These are phyloP conservation scores for Thalpophila matura DNA, from an alignment of 2,888 invertebrate genomes.

Conservation along the genomic window DNA sequence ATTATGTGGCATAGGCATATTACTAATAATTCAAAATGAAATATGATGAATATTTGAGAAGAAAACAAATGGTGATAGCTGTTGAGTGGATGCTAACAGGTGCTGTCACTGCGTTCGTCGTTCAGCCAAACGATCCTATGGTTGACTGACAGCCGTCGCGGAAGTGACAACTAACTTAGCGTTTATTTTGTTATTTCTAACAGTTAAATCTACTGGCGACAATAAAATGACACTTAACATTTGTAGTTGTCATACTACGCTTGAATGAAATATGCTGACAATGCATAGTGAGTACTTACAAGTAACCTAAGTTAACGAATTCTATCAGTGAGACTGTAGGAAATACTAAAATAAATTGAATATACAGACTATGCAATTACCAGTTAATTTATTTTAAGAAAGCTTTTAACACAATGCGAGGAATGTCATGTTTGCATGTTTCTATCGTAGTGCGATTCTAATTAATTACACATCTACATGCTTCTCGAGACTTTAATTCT, in stretches of 20 bases:
- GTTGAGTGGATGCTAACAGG: conserved; percentile 73
- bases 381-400: conserved; percentile 35
- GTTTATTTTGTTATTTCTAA: conserved; percentile 51
- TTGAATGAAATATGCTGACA: conserved; percentile 10
- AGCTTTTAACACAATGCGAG: conserved; percentile 32
- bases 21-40: conserved; percentile 55
- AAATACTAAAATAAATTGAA: neutral
- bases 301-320: neutral
- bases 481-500: conserved; percentile 16
- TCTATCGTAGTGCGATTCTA: conserved; percentile 3
- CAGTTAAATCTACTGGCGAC: conserved; percentile 34
- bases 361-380: neutral
- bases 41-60: conserved; percentile 50
- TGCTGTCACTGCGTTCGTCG: conserved; percentile 72
- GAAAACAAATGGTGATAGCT: conserved; percentile 64
- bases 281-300: neutral
- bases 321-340: neutral
- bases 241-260: conserved; percentile 28
- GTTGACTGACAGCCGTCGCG: conserved; percentile 66
- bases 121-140: conserved; percentile 64
- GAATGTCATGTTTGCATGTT: conserved; percentile 32
- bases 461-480: conserved; percentile 44
- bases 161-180: conserved; percentile 60
- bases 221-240: conserved; percentile 55
- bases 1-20: conserved; percentile 48